A percentile compares a stretch with the other conserved stretches of the same genome.
Evolutionary conservation across 2,797 vertebrate genomes (phyloP).

Genomic region (Rhinichthys osculus): DNA sequence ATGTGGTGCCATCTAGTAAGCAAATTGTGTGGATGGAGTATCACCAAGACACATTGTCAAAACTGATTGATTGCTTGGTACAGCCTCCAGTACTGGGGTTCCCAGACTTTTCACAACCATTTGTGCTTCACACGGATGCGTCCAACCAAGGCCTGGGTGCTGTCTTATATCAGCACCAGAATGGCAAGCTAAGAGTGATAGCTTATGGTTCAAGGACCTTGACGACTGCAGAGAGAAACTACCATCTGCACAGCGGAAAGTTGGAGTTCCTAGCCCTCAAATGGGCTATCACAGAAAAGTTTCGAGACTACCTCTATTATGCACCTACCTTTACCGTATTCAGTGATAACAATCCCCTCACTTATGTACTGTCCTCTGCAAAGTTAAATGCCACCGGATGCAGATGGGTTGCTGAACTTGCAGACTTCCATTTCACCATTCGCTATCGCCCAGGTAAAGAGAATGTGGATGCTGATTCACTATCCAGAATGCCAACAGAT

Average conservation of each 20-base stretch:
- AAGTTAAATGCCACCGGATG: background rate
- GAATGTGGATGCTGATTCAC: background rate
- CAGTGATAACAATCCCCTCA: background rate
- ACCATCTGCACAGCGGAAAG: background rate
- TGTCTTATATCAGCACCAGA: background rate
- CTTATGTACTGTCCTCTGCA: background rate
- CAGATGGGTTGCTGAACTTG: background rate
- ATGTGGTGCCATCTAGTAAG: slow-evolving; percentile 4
- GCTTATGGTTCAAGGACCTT: background rate
- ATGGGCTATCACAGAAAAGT: background rate
- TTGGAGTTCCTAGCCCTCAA: background rate
- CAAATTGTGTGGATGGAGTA: background rate
- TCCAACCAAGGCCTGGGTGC: background rate
- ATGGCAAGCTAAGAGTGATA: background rate
- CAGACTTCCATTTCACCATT: background rate
- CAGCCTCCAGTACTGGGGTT: background rate
- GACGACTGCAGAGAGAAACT: background rate
- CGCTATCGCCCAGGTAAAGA: background rate
- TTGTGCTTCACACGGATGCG: background rate
- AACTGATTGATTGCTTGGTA: background rate
- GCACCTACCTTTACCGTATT: background rate
- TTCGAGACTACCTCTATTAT: background rate
- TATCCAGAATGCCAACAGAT: background rate
- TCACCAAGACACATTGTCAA: background rate
- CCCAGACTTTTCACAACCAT: background rate